phyloP scores from a whole-genome alignment of 2,888 invertebrate genomes.

The Protonemura montana region DNA sequence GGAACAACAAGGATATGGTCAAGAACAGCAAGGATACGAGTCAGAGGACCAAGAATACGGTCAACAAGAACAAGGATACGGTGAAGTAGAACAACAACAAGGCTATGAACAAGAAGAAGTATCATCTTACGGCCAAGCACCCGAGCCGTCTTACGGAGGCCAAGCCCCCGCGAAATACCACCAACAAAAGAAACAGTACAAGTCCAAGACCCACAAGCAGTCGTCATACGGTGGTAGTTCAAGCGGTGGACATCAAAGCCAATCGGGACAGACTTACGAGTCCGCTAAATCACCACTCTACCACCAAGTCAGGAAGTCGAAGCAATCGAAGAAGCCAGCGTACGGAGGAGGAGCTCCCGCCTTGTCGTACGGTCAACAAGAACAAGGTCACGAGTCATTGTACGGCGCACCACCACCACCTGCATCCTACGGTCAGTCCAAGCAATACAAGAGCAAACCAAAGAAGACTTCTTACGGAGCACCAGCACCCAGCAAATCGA shows the following conservation, averaged over 20 bases:
- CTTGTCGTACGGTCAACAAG: too few relatives aligned
- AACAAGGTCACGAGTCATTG: background rate
- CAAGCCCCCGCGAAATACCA: background rate
- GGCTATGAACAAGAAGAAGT: background rate
- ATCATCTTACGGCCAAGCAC: background rate
- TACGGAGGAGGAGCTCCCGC: too few relatives aligned
- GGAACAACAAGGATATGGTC: background rate
- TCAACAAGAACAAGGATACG: background rate
- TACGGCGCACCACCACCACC: background rate
- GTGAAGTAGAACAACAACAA: background rate
- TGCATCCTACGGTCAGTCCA: background rate
- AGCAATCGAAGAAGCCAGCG: background rate
- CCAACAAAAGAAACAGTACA: background rate
- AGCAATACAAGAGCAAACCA: background rate
- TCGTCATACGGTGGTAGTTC: too few relatives aligned
- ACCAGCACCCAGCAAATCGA: background rate
- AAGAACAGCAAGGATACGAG: background rate
- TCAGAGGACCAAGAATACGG: background rate
- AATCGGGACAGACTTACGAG: too few relatives aligned
- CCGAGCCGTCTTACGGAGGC: background rate
- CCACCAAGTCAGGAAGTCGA: background rate
- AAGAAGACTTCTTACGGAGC: background rate
- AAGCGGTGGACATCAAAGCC: too few relatives aligned
- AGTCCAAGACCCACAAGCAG: background rate
- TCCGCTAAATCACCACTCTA: background rate